phyloP scores from a whole-genome alignment of 2,888 invertebrate species.

The Crossocerus cetratus region DNA sequence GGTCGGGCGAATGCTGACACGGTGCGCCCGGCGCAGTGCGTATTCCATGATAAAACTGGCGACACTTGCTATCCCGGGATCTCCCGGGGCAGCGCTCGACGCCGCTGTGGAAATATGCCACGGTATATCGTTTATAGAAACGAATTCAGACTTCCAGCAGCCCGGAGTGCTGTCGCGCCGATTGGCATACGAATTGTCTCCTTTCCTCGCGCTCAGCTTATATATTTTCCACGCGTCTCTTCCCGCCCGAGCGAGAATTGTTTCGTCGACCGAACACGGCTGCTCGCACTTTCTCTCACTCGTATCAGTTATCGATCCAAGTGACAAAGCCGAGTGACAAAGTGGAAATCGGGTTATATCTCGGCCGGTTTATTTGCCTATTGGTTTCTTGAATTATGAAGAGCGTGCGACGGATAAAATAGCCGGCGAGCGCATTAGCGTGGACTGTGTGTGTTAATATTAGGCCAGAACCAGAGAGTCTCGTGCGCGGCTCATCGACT shows the following conservation, averaged over 20 bases:
- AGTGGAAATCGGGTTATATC: no score
- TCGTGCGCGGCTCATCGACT: slow-evolving; percentile 35
- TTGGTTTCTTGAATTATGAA: no score
- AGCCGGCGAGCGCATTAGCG: background rate
- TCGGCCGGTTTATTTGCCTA: no score
- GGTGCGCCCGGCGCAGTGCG: background rate
- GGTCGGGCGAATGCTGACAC: background rate
- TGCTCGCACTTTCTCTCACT: no score
- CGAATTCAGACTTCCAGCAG: slow-evolving; percentile 17
- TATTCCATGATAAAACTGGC: slow-evolving; percentile 9
- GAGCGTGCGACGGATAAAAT: no score
- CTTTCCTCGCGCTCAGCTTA: background rate
- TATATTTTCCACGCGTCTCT: slow-evolving; percentile 14
- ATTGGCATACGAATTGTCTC: slow-evolving; percentile 2
- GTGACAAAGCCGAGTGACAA: no score
- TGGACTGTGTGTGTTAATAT: slow-evolving; percentile 10
- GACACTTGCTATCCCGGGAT: slow-evolving; percentile 15
- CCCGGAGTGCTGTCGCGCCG: background rate
- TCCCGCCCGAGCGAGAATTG: no score
- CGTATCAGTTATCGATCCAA: no score
- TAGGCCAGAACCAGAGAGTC: slow-evolving; percentile 20
- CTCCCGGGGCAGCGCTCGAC: background rate
- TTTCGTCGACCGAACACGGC: no score
- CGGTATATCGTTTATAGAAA: slow-evolving; percentile 15
- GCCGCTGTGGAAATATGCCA: background rate